These are phyloP conservation scores for Pheosia gnoma DNA, from an alignment of 2,888 invertebrate genomes.

Conservation along the genomic window DNA sequence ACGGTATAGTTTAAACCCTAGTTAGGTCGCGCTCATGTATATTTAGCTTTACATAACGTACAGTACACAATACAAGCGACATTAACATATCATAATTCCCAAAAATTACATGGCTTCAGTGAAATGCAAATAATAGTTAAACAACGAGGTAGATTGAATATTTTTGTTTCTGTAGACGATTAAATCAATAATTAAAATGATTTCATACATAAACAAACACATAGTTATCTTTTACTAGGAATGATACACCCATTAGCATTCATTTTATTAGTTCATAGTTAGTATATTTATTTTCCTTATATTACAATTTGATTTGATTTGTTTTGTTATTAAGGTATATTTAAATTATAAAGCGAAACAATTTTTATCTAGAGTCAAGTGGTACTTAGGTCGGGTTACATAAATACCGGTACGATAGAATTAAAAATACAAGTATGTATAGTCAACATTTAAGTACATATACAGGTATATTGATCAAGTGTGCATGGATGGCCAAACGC, in stretches of 20 bases:
- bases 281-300: slow-evolving; percentile 27
- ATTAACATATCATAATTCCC: slow-evolving; percentile 34
- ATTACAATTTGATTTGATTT: slow-evolving; percentile 34
- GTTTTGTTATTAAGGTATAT: slow-evolving; percentile 11
- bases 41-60: slow-evolving; percentile 39
- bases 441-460: slow-evolving; percentile 17
- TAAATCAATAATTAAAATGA: slow-evolving; percentile 27
- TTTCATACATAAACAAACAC: slow-evolving; percentile 35
- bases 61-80: slow-evolving; percentile 35
- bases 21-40: slow-evolving; percentile 45
- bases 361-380: slow-evolving; percentile 16
- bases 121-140: slow-evolving; percentile 57
- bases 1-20: slow-evolving; percentile 8
- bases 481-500: too few relatives aligned
- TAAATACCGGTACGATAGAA: slow-evolving; percentile 13
- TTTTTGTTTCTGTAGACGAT: slow-evolving; percentile 50
- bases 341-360: slow-evolving; percentile 16
- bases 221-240: slow-evolving; percentile 44
- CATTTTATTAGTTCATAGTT: slow-evolving; percentile 35
- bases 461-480: not conserved
- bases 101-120: slow-evolving; percentile 37
- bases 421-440: slow-evolving; percentile 13
- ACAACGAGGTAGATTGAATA: slow-evolving; percentile 69
- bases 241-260: slow-evolving; percentile 41
- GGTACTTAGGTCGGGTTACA: slow-evolving; percentile 10